Evolutionary conservation across 1,140 invertebrate species (phyloP).

Genomic region (Drosophila kohkoa): DNA sequence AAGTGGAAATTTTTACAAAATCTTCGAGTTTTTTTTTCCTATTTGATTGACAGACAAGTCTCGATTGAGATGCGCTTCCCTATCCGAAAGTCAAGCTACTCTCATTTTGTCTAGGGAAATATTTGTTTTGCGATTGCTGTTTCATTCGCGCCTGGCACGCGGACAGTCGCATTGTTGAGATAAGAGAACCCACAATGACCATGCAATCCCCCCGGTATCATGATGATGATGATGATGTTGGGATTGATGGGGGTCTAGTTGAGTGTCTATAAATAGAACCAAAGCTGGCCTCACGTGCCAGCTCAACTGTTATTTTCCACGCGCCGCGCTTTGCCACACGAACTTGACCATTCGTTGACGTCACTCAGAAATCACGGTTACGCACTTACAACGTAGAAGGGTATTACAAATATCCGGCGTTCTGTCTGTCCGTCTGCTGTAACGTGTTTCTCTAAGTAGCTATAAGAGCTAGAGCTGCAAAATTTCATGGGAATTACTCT

Average conservation of each 20-base stretch:
- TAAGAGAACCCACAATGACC: conserved; percentile 16
- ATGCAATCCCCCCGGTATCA: conserved; percentile 2
- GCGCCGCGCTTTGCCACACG: background rate
- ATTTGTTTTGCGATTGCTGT: conserved; percentile 18
- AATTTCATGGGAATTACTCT: too few relatives aligned
- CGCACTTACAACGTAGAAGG: too few relatives aligned
- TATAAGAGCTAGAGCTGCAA: too few relatives aligned
- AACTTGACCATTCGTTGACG: background rate
- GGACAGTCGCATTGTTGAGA: conserved; percentile 1
- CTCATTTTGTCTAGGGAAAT: conserved; percentile 1
- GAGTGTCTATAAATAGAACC: conserved; percentile 25
- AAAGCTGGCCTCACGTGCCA: conserved; percentile 31
- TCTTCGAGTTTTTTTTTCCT: conserved; percentile 13
- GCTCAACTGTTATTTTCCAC: conserved; percentile 23
- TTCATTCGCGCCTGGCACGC: conserved; percentile 24
- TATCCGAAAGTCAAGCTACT: background rate
- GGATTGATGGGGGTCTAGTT: conserved; percentile 10
- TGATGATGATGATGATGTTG: background rate
- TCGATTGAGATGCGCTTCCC: background rate
- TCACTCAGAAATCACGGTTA: background rate
- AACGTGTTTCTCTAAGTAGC: too few relatives aligned
- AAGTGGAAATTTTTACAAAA: conserved; percentile 53
- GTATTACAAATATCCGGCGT: too few relatives aligned
- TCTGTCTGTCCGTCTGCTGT: too few relatives aligned
- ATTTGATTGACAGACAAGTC: conserved; percentile 29